Evolutionary conservation across 2,113 vertebrate genomes (phyloP), one percentile per base, ranked within the genome.

Genomic region (Etheostoma spectabile): DNA sequence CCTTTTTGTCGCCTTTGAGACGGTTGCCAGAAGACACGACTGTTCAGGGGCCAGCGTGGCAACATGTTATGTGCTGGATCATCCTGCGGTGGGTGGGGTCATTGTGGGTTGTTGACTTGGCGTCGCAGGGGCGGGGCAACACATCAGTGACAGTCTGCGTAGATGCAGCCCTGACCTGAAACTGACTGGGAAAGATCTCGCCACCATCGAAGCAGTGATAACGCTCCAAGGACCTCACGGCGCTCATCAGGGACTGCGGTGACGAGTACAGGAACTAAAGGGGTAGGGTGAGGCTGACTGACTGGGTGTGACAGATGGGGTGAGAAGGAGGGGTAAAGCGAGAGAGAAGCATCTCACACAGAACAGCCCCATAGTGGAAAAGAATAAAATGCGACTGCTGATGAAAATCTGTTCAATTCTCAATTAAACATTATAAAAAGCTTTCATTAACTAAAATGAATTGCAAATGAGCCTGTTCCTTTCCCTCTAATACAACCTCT

Each of bases 101-200:
- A 92, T 93, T 12, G 86, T 90, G 45, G 90, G 90, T 18, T 92
- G 89, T 19, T 74, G 88, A 18, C 52, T 93, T 1, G 88, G 91
- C 24, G 49, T 92, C 21, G 22, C 66, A n/a, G 84, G 89, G 83
- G 89, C 87, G 19, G 90, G 85, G 66, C 87, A 91, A 30, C 82
- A 91, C 78, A 88, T 93, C 78, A 57, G 67, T 16, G 90, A 91
- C 82, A 89, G 78, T 52, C 68, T 93, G 56, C 63, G 18, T 19
- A 91, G 90, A 84, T 92, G 87, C 80, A 88, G 84, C 65, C 35
- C 85, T 1, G 71, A 82, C 57, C 66, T 91, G 60, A 68, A 60
- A 74, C 86, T 94, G 68, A 69, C 42, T 3, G 60, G 10, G 2
- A 83, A 84, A 55, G 92, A 91, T 79, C 73, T 64, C 2, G 21